Base-by-base conservation (phyloP, 2,113 vertebrate species). In the Gnathochromis pfefferi region DNA sequence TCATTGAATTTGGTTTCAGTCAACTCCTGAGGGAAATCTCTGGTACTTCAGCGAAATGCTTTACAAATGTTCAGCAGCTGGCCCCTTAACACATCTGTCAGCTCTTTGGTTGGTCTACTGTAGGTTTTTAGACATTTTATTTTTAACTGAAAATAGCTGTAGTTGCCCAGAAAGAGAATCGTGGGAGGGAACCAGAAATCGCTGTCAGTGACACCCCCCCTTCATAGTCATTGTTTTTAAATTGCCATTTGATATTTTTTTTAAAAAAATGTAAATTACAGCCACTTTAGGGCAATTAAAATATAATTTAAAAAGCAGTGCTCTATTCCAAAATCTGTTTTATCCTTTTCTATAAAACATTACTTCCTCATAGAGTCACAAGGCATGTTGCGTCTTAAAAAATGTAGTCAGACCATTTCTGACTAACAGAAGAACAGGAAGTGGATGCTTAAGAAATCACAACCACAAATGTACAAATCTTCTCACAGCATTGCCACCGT, bases 41-140 rank as follows among this genome's bases (percentile, higher is more conserved):
- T 57, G 13, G 9, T 10, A 17, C 38, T 58, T 26, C 19, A 60
- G 57, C 45, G 7, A 82, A 38, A 58, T 38, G 40, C 63, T 16
- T 51, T 49, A 31, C 13, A 23, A 2, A 28, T 81, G 79, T 86
- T 81, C 79, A 86, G 47, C 79, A 81, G 79, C 60, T 23, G 16
- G 35, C n/a, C 47, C 21, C 53, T 38, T 1, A 75, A 57, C n/a
- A 23, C 51, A 54, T 58, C 26, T 86, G 51, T 75, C 47, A 49
- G 51, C 51, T 55, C 2, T 63, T 23, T 21, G 38, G 11, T n/a
- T 23, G 13, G 40, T 14, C n/a, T 7, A 7, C 57, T 9, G 16
- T 9, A 26, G 9, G 7, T 21, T 75, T 51, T 26, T 58, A 68
- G 57, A 87, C 16, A 26, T 35, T 54, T 70, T 6, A 23, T 38